phyloP scores from a whole-genome alignment of 2,113 vertebrate genomes.

The Carettochelys insculpta region DNA sequence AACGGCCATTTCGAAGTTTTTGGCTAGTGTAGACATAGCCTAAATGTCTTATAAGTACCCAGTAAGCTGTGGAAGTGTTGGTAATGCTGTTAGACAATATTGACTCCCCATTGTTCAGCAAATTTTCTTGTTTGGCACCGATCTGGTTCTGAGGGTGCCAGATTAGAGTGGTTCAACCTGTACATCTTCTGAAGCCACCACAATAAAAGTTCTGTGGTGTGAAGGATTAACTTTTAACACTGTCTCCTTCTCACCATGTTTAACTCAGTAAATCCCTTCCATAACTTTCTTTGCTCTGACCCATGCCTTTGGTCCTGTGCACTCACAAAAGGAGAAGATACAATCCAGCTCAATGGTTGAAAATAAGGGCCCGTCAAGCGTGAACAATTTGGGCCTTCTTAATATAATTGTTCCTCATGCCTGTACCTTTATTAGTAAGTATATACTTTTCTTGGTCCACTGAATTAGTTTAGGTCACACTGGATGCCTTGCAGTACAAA shows the following conservation, averaged over 20 bases:
- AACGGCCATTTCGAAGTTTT: too few species aligned
- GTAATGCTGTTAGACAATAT: too few species aligned
- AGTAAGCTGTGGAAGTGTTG: too few species aligned
- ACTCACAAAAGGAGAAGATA: not conserved
- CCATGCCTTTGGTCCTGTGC: not conserved
- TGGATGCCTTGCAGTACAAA: not conserved
- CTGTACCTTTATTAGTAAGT: not conserved
- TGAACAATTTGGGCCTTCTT: not conserved
- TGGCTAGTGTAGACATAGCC: too few species aligned
- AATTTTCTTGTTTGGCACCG: too few species aligned
- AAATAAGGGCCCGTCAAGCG: not conserved
- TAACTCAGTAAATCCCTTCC: not conserved
- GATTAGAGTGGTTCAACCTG: too few species aligned
- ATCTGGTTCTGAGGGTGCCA: too few species aligned
- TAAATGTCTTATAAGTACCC: too few species aligned
- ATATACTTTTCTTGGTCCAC: not conserved
- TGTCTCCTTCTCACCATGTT: not conserved
- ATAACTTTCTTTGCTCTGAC: not conserved
- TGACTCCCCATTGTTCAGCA: too few species aligned
- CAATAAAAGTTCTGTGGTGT: not conserved
- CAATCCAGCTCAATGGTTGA: not conserved
- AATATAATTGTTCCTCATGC: fast-evolving
- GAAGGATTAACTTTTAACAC: not conserved
- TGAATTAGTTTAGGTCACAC: not conserved
- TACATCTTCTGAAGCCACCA: not conserved